Percentiles rank a stretch among this genome's conserved stretches.
These are phyloP conservation scores for Parnassius orleans DNA, from an alignment of 2,888 invertebrate genomes.

Conservation along the genomic window DNA sequence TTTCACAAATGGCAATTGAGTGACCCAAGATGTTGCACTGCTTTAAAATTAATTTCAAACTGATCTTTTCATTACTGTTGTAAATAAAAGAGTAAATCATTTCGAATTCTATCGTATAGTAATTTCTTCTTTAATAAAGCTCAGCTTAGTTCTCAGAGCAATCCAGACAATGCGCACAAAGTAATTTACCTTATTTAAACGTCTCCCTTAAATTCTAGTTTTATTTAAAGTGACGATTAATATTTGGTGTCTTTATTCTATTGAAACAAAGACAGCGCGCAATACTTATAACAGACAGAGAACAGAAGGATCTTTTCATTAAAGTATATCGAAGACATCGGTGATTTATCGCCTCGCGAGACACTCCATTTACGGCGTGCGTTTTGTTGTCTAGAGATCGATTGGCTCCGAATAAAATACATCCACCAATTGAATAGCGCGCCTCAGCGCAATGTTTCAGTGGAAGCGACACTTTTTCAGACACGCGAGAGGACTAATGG, in stretches of 20 bases:
- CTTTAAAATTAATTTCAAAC: too few species aligned
- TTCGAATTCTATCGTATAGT: too few species aligned
- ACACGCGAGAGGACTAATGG: constrained; percentile 67
- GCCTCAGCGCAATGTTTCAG: constrained; percentile 70
- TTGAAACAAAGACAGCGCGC: constrained; percentile 25
- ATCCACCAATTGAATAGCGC: constrained; percentile 74
- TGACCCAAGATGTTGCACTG: too few species aligned
- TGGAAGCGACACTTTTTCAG: constrained; percentile 73
- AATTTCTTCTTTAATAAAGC: constrained; percentile 8
- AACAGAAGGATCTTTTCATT: constrained; percentile 67
- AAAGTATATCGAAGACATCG: constrained; percentile 68
- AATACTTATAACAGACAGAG: constrained; percentile 56
- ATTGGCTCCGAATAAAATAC: constrained; percentile 76
- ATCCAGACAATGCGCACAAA: constrained; percentile 13
- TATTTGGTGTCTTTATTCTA: constrained; percentile 27
- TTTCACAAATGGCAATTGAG: too few species aligned
- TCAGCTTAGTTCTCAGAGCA: constrained; percentile 8
- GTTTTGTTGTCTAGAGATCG: constrained; percentile 76
- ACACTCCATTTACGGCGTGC: constrained; percentile 69
- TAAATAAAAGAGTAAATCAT: too few species aligned
- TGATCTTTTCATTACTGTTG: too few species aligned
- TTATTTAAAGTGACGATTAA: constrained; percentile 18
- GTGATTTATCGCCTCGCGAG: constrained; percentile 75
- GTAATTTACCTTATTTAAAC: constrained; percentile 20
- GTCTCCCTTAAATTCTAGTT: constrained; percentile 15